These are phyloP conservation scores for Dasyprocta punctata DNA, from an alignment of 2,113 vertebrate genomes.

Conservation along the genomic window DNA sequence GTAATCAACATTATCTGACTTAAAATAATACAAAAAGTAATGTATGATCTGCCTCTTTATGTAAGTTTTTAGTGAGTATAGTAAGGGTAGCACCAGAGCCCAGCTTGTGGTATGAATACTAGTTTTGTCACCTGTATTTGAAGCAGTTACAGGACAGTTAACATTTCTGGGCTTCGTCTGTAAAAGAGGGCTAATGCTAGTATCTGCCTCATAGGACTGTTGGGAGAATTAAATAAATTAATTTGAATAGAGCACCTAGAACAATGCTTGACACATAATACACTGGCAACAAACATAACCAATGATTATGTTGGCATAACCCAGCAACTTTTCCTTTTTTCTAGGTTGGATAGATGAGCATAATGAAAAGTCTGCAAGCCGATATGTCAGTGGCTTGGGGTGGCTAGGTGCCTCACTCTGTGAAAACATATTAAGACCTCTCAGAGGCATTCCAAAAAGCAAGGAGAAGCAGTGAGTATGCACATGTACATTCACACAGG, in stretches of 20 bases:
- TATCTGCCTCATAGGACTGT: background rate
- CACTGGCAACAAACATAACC: background rate
- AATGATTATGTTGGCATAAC: background rate
- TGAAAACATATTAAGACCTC: background rate
- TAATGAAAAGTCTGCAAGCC: background rate
- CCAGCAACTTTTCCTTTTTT: background rate
- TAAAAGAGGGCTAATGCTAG: background rate
- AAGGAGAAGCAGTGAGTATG: background rate
- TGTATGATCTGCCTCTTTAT: background rate
- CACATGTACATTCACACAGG: background rate
- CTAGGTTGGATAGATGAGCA: background rate
- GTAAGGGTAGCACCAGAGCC: background rate
- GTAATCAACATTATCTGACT: background rate
- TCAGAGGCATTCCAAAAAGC: background rate
- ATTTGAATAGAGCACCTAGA: slow-evolving; percentile 22
- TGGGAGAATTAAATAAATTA: background rate
- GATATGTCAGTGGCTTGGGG: background rate
- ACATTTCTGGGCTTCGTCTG: slow-evolving; percentile 2
- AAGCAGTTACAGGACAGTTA: slow-evolving; percentile 2
- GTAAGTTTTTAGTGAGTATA: background rate
- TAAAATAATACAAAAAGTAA: slow-evolving; percentile 7
- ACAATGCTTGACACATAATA: background rate
- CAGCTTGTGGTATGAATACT: background rate
- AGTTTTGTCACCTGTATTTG: background rate
- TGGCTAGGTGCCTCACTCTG: background rate